These are phyloP conservation scores for Calephelis perditalis DNA, from an alignment of 2,888 invertebrate genomes.

Conservation along the genomic window DNA sequence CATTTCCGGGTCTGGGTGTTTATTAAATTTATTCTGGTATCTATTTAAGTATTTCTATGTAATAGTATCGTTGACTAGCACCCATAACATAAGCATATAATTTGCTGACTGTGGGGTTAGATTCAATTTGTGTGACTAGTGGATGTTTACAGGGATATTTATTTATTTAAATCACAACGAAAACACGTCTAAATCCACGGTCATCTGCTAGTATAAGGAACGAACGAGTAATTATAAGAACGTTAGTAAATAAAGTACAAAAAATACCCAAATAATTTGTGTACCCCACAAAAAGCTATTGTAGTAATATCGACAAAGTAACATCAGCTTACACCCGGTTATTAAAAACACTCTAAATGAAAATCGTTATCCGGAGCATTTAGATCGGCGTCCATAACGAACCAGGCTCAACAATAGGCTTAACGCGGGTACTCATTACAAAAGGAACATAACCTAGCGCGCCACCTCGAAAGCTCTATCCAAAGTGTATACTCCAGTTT, in stretches of 20 bases:
- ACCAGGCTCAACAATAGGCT: conserved; percentile 76
- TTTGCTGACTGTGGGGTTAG: no score
- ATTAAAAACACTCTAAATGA: conserved; percentile 76
- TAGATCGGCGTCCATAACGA: conserved; percentile 74
- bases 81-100: no score
- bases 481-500: conserved; percentile 75
- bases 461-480: conserved; percentile 75
- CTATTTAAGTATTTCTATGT: no score
- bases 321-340: conserved; percentile 68
- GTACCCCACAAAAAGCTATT: conserved; percentile 17
- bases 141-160: no score
- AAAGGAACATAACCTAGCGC: conserved; percentile 77
- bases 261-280: conserved; percentile 11
- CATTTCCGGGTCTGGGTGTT: no score
- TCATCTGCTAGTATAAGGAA: no score
- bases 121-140: no score
- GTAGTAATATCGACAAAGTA: conserved; percentile 25
- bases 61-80: no score
- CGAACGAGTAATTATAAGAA: no score
- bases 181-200: no score
- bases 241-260: conserved; percentile 9
- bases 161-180: no score
- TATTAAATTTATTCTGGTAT: no score
- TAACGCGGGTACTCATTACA: conserved; percentile 77
- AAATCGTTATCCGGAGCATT: conserved; percentile 73